These are phyloP conservation scores for Chiloscyllium plagiosum DNA, from an alignment of 2,113 vertebrate species.

Conservation along the genomic window DNA sequence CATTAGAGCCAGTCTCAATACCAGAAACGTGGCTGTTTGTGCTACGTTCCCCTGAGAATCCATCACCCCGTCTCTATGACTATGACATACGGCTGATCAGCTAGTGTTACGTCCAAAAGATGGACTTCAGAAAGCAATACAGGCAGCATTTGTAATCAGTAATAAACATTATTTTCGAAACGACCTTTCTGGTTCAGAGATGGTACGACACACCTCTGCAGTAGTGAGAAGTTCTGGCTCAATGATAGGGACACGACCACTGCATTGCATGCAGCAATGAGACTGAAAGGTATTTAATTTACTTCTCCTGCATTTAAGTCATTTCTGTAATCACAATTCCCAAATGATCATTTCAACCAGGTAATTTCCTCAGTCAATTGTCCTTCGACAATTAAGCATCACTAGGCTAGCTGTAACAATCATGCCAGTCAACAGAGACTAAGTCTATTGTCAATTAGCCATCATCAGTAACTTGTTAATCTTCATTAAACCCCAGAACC, in stretches of 20 bases:
- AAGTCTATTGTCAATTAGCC: neutral
- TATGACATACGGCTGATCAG: neutral
- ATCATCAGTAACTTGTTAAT: neutral
- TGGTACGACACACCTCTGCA: too few relatives aligned
- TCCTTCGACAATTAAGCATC: neutral
- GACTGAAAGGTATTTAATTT: neutral
- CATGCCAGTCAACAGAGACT: neutral
- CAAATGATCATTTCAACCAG: neutral
- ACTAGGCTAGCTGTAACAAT: neutral
- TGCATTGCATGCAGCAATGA: neutral
- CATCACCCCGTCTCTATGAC: too few relatives aligned
- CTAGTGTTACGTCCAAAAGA: neutral
- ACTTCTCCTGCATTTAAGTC: neutral
- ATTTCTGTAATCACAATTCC: neutral
- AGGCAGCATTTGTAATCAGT: too few relatives aligned
- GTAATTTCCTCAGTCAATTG: neutral
- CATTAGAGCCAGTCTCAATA: too few relatives aligned
- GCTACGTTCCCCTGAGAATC: too few relatives aligned
- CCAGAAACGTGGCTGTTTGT: too few relatives aligned
- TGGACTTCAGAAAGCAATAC: too few relatives aligned
- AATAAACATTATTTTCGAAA: too few relatives aligned
- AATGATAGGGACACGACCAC: too few relatives aligned
- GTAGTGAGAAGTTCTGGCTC: too few relatives aligned
- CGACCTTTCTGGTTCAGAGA: too few relatives aligned
- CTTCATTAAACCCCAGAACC: neutral